These are phyloP conservation scores for Sus cebifrons DNA, from an alignment of 2,797 vertebrate genomes.

Conservation along the genomic window DNA sequence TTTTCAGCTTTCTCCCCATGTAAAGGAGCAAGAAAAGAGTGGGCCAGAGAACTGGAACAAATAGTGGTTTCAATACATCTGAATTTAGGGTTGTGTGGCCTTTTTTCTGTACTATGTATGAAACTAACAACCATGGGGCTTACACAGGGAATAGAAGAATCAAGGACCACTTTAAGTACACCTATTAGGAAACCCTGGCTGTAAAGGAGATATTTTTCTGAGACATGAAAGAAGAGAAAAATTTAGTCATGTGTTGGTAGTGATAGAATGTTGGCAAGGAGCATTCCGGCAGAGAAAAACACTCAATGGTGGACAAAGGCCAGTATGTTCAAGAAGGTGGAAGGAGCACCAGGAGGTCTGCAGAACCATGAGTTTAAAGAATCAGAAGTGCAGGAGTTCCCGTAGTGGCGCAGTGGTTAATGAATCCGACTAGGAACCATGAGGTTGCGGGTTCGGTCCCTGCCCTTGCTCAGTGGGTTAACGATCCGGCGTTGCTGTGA, in stretches of 20 bases:
- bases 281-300: background rate
- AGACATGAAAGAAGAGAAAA: background rate
- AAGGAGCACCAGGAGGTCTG: background rate
- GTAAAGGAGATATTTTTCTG: background rate
- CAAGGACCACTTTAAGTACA: background rate
- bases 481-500: no score
- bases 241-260: background rate
- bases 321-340: background rate
- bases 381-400: background rate
- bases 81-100: background rate
- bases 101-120: background rate
- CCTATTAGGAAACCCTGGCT: background rate
- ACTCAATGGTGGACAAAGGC: background rate
- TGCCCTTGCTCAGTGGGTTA: no score
- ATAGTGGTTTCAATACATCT: background rate
- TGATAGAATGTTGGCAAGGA: background rate
- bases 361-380: background rate
- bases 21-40: background rate
- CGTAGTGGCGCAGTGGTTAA: no score
- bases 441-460: no score
- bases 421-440: no score
- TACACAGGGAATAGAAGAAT: background rate
- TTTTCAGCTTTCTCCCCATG: accelerated
- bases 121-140: background rate
- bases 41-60: background rate